Evolutionary conservation across 2,888 invertebrate species (phyloP).

Genomic region (Cynaeus angustus): DNA sequence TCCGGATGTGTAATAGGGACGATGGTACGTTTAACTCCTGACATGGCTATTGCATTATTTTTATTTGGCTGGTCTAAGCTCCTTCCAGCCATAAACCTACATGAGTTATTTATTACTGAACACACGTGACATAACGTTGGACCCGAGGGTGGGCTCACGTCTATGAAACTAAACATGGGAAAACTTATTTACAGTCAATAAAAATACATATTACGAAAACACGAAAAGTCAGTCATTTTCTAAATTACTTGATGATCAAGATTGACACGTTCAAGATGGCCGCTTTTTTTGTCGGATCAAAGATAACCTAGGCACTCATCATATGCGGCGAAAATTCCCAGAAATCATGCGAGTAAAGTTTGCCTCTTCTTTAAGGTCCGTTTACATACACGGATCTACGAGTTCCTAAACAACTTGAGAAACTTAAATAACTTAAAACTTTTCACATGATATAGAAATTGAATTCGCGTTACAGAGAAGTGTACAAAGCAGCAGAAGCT

Average conservation of each 20-base stretch:
- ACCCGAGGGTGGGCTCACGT: slow-evolving; percentile 54
- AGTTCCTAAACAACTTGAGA: slow-evolving; percentile 45
- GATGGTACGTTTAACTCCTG: slow-evolving; percentile 59
- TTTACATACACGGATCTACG: slow-evolving; percentile 34
- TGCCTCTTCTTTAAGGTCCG: slow-evolving; percentile 22
- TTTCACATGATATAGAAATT: slow-evolving; percentile 59
- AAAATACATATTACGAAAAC: slow-evolving; percentile 43
- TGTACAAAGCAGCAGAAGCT: slow-evolving; percentile 55
- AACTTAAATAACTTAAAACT: slow-evolving; percentile 60
- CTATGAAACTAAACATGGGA: slow-evolving; percentile 57
- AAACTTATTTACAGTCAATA: slow-evolving; percentile 54
- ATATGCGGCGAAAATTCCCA: not conserved
- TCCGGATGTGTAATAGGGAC: slow-evolving; percentile 58
- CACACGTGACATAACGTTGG: slow-evolving; percentile 62
- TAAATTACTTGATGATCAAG: slow-evolving; percentile 36
- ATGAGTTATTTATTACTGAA: slow-evolving; percentile 63
- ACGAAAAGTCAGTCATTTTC: slow-evolving; percentile 26
- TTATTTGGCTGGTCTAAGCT: slow-evolving; percentile 61
- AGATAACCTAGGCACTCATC: not conserved
- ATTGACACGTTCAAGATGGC: slow-evolving; percentile 15
- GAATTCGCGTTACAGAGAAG: slow-evolving; percentile 58
- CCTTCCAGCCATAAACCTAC: slow-evolving; percentile 60
- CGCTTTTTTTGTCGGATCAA: slow-evolving; percentile 52
- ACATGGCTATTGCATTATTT: slow-evolving; percentile 65
- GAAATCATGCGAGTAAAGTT: slow-evolving; percentile 18